phyloP scores from a whole-genome alignment of 2,888 invertebrate genomes.

The Tinea semifulvella region DNA sequence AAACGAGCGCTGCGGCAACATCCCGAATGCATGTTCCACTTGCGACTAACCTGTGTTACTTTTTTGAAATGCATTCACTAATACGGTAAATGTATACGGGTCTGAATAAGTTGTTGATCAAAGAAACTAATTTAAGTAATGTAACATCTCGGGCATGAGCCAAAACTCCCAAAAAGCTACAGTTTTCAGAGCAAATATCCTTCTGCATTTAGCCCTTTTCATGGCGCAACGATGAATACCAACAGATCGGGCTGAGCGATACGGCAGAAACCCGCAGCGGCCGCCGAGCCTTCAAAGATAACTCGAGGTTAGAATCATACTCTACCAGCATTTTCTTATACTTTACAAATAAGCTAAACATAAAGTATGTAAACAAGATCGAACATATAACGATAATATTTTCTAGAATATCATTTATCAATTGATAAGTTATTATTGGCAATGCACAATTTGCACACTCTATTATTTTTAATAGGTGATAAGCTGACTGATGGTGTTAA shows the following conservation, averaged over 20 bases:
- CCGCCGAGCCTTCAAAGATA: slow-evolving; percentile 9
- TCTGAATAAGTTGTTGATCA: slow-evolving; percentile 3
- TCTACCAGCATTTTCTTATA: not conserved
- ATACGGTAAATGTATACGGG: not conserved
- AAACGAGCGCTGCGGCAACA: slow-evolving; percentile 55
- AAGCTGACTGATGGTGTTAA: too few relatives aligned
- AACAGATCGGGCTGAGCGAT: slow-evolving; percentile 54
- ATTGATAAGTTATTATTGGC: too few relatives aligned
- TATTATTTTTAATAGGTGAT: too few relatives aligned
- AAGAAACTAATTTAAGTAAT: slow-evolving; percentile 55
- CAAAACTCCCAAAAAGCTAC: slow-evolving; percentile 45
- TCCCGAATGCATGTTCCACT: slow-evolving; percentile 36
- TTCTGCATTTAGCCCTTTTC: slow-evolving; percentile 51
- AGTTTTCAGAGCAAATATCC: slow-evolving; percentile 33
- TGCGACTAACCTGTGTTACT: slow-evolving; percentile 12
- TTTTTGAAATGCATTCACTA: not conserved
- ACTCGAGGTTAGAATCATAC: not conserved
- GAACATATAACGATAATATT: too few relatives aligned
- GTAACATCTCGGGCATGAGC: slow-evolving; percentile 46
- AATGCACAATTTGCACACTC: too few relatives aligned
- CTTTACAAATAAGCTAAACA: not conserved
- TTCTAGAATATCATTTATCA: too few relatives aligned
- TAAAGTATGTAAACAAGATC: not conserved
- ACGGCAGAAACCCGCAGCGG: slow-evolving; percentile 25
- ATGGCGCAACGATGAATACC: slow-evolving; percentile 49